phyloP scores from a whole-genome alignment of 2,888 invertebrate species.

The Netelia inedita region DNA sequence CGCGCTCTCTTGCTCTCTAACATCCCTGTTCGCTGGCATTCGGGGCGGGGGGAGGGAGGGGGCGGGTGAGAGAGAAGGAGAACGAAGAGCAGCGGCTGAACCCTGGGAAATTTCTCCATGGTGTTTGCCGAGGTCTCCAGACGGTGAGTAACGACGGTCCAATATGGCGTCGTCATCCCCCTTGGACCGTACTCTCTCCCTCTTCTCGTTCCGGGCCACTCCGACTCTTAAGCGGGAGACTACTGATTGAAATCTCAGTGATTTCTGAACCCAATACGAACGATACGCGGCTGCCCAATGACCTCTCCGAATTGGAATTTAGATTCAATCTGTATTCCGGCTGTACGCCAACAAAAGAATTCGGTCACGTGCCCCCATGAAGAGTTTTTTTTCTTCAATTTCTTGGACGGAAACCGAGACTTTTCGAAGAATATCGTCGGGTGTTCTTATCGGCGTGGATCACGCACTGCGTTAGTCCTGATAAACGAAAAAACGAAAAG shows the following conservation, averaged over 20 bases:
- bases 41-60: neutral
- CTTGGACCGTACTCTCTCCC: conserved; percentile 20
- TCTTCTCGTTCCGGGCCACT: conserved; percentile 22
- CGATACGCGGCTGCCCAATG: conserved; percentile 32
- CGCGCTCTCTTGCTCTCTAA: conserved; percentile 12
- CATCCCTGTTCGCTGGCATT: conserved; percentile 46
- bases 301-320: conserved; percentile 40
- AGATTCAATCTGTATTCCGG: conserved; percentile 51
- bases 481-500: neutral
- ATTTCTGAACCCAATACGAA: conserved; percentile 70
- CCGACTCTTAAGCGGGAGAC: conserved; percentile 72
- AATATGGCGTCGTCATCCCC: conserved; percentile 71
- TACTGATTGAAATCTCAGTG: conserved; percentile 80
- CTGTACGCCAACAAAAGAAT: conserved; percentile 5
- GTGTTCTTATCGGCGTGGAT: conserved; percentile 24
- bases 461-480: conserved; percentile 1
- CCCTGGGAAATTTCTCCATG: conserved; percentile 61
- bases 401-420: neutral
- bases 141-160: conserved; percentile 72
- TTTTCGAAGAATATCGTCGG: conserved; percentile 25
- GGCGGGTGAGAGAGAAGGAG: conserved; percentile 22
- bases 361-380: conserved; percentile 13
- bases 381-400: conserved; percentile 9
- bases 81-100: conserved; percentile 47
- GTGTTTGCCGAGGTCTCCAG: conserved; percentile 75